phyloP scores from a whole-genome alignment of 2,888 invertebrate species.

The Lissocephala sabroskyi region DNA sequence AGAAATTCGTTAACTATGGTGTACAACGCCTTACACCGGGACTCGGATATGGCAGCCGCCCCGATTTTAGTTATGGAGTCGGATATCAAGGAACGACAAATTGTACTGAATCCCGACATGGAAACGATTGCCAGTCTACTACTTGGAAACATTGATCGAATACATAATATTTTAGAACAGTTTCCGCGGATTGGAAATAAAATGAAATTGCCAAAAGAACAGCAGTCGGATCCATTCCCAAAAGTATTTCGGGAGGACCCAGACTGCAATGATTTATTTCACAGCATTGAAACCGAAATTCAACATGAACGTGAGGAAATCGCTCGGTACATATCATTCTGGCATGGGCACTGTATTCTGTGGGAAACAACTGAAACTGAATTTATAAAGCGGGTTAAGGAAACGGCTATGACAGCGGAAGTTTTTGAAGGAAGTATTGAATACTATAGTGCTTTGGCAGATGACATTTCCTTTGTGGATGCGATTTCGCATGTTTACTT shows the following conservation, averaged over 20 bases:
- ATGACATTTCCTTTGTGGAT: slow-evolving; percentile 85
- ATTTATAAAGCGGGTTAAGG: slow-evolving; percentile 80
- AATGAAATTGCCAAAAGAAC: slow-evolving; percentile 76
- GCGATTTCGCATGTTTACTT: slow-evolving; percentile 85
- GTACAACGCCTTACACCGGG: slow-evolving; percentile 79
- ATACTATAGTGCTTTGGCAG: slow-evolving; percentile 83
- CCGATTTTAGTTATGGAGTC: slow-evolving; percentile 78
- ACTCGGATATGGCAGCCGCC: slow-evolving; percentile 79
- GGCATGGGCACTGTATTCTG: slow-evolving; percentile 85
- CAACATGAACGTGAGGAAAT: slow-evolving; percentile 73
- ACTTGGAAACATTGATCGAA: slow-evolving; percentile 77
- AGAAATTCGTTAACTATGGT: slow-evolving; percentile 79
- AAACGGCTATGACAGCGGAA: slow-evolving; percentile 79
- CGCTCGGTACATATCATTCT: slow-evolving; percentile 77
- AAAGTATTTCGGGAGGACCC: slow-evolving; percentile 76
- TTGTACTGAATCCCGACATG: slow-evolving; percentile 78
- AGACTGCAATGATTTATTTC: slow-evolving; percentile 77
- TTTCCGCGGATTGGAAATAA: slow-evolving; percentile 80
- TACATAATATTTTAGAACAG: slow-evolving; percentile 77
- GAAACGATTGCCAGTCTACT: slow-evolving; percentile 77
- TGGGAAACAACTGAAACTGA: slow-evolving; percentile 87
- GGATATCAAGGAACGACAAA: slow-evolving; percentile 71
- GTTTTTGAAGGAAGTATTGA: slow-evolving; percentile 85
- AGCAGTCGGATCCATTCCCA: slow-evolving; percentile 74
- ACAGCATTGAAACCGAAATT: slow-evolving; percentile 73